Evolutionary conservation across 2,797 vertebrate genomes (phyloP), one percentile per base, ranked within the genome.

Genomic region (Pogonophryne albipinna): DNA sequence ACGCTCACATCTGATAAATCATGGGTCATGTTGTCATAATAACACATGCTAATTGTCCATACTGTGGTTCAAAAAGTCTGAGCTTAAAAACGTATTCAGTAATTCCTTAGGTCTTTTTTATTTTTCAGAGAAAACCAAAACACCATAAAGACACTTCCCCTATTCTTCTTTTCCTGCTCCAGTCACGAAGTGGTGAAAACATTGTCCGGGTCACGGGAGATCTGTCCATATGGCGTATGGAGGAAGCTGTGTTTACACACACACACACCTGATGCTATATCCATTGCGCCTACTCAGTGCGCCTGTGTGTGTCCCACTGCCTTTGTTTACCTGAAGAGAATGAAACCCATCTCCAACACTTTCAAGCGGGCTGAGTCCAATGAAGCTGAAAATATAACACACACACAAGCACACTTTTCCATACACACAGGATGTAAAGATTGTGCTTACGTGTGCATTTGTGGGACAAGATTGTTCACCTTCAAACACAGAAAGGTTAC

Each of bases 21-120:
- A 93, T 92, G 93, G 89, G 91, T 92, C 90, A 74, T 74, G 80
- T 70, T 86, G 89, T 91, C 91, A 92, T 58, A 72, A 72, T 2
- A 86, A 86, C 91, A 91, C 85, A 91, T 85, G 89, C 46, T 65
- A 59, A 12, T 31, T 47, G 87, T 89, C 78, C 84, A 76, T 86
- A 14, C 49, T 38, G 68, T 65, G 67, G 62, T 76, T 84, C 82
- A 76, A 90, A 88, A 88, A 76, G 38, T 71, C 84, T 61, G 0
- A 31, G 15, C 41, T 45, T 49, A 10, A 16, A 65, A 78, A 66
- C 20, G 9, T 16, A 2, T 27, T 13, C 7, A 1, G 17, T 52
- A 23, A 10, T 58, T 61, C 53, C 14, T 42, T 45, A 10, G 10
- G 6, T 11, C 6, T 56, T 59, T 34, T 45, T 10, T 56, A 16